Evolutionary conservation across 2,113 vertebrate genomes (phyloP).

Genomic region (Agapornis roseicollis): DNA sequence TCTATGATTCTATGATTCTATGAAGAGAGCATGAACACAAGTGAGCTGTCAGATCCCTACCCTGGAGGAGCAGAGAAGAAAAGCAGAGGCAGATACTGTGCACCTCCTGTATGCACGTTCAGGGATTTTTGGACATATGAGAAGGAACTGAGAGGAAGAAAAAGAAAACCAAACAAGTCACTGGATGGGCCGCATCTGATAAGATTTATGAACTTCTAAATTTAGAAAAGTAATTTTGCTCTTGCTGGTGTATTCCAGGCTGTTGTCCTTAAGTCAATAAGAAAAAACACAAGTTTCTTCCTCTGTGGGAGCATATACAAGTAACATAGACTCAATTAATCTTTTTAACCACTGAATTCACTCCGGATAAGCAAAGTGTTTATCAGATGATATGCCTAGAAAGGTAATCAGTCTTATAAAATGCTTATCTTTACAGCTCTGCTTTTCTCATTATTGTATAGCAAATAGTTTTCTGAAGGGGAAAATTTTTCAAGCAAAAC

Average conservation of each 20-base stretch:
- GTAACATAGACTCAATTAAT: slow-evolving; percentile 76
- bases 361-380: slow-evolving; percentile 71
- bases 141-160: not conserved
- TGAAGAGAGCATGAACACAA: rapidly evolving
- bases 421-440: slow-evolving; percentile 54
- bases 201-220: slow-evolving; percentile 73
- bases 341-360: slow-evolving; percentile 75
- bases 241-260: slow-evolving; percentile 33
- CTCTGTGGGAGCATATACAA: slow-evolving; percentile 61
- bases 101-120: not conserved
- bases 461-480: slow-evolving; percentile 75
- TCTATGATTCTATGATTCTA: too few relatives aligned
- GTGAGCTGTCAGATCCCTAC: not conserved
- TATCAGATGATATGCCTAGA: slow-evolving; percentile 67
- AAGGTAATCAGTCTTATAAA: slow-evolving; percentile 72
- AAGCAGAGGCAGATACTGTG: not conserved
- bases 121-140: not conserved
- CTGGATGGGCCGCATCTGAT: not conserved
- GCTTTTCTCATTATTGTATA: slow-evolving; percentile 71
- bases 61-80: not conserved
- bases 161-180: not conserved
- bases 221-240: slow-evolving; percentile 71
- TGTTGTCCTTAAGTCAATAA: slow-evolving; percentile 47
- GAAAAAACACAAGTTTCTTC: not conserved
- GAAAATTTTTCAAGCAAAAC: slow-evolving; percentile 76